phyloP scores from a whole-genome alignment of 2,797 vertebrate genomes.

The Atherinosoma microstoma region DNA sequence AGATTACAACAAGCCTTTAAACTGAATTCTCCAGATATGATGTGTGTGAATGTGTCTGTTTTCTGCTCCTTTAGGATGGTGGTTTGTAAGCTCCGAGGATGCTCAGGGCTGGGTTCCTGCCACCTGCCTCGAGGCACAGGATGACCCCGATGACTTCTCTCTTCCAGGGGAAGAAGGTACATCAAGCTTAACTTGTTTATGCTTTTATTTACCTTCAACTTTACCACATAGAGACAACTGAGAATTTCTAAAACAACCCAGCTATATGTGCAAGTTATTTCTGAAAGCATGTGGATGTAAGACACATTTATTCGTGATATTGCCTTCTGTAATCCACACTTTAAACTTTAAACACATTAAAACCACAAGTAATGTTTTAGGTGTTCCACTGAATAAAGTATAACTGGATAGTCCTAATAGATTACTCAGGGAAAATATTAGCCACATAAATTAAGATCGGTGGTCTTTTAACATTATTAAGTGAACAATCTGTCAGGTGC shows the following conservation, averaged over 20 bases:
- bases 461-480: too few species aligned
- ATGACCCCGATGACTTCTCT: slow-evolving; percentile 93
- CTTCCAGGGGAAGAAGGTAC: slow-evolving; percentile 95
- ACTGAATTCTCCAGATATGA: neutral
- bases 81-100: slow-evolving; percentile 96
- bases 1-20: neutral
- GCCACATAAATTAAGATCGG: too few species aligned
- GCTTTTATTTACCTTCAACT: neutral
- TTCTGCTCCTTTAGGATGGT: slow-evolving; percentile 88
- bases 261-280: neutral
- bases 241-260: neutral
- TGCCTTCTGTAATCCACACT: neutral
- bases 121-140: slow-evolving; percentile 95
- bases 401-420: neutral
- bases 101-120: slow-evolving; percentile 99
- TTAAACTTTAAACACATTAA: too few species aligned
- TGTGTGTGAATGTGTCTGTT: neutral
- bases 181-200: neutral
- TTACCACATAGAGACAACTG: neutral
- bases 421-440: too few species aligned
- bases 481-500: too few species aligned
- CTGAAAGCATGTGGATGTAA: neutral
- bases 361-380: neutral
- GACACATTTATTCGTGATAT: neutral
- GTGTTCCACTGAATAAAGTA: neutral